Evolutionary conservation across 2,888 invertebrate genomes (phyloP), one percentile per base, ranked within the genome.

Genomic region (Cosmia trapezina): DNA sequence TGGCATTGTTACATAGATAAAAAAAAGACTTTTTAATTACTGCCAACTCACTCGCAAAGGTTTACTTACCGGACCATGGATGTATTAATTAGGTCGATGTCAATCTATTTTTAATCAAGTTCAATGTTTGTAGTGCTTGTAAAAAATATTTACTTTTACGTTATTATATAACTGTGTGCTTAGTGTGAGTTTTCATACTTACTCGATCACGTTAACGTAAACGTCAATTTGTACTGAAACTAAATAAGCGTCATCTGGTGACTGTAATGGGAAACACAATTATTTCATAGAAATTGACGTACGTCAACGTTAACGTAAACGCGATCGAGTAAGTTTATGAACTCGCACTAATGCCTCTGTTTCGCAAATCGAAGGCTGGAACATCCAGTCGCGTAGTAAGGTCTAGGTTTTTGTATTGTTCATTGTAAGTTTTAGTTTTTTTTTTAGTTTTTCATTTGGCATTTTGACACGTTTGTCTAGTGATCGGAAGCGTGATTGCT

Each of bases 81-180:
- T 86, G 78, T 66, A 80, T 84, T 81, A 94, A 93, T 92, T 93
- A 81, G 94, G 94, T 93, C 94, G 93, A 89, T 91, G 92, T 88
- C 90, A 86, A 81, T 65, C 54, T 74, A 80, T 83, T 80, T 73
- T 85, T 70, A 84, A 41, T 73, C 91, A 93, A 94, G 94, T 94
- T 94, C 94, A 93, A 92, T 91, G 92, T 88, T 78, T 78, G 71
- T 78, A 51, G 70, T 28, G 59, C 60, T 43, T 47, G 71, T 76
- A 78, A 78, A 80, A 83, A 77, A 75, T 57, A 70, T 78, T 74
- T 64, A 76, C 56, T 66, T 78, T 75, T 76, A 73, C 59, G 54
- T 47, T 28, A 62, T 79, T 84, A 80, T 76, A 70, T 83, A 84
- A 86, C 73, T 69, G n/a, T n/a, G n/a, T n/a, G n/a, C n/a, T n/a